These are phyloP conservation scores for Drosophila fulvimacula DNA, from an alignment of 2,888 invertebrate species.

Conservation along the genomic window DNA sequence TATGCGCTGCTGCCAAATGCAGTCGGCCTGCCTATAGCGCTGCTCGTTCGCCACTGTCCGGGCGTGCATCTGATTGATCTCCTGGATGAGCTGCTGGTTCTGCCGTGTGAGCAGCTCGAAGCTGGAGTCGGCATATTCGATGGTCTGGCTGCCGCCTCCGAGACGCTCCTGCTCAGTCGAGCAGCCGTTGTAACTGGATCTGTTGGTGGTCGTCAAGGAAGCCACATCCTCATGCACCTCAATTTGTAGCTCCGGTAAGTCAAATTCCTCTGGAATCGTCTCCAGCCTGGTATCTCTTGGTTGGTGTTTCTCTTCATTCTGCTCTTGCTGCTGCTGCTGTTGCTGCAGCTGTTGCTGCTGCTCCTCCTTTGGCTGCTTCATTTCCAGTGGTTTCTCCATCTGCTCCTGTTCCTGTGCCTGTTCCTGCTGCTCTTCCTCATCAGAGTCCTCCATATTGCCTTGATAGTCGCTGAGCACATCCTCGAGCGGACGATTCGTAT, in stretches of 20 bases:
- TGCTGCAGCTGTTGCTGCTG: background rate
- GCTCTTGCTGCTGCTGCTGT: background rate
- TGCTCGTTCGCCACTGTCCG: constrained; percentile 22
- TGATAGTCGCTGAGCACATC: constrained; percentile 48
- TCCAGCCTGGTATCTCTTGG: background rate
- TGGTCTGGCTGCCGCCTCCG: background rate
- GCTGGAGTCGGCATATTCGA: background rate
- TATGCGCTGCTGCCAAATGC: constrained; percentile 2
- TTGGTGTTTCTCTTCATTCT: too few relatives aligned
- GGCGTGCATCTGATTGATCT: constrained; percentile 27
- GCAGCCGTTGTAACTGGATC: background rate
- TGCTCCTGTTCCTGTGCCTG: background rate
- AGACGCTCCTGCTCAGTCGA: background rate
- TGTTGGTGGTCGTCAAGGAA: background rate
- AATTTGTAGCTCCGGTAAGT: background rate
- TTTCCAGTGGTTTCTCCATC: too few relatives aligned
- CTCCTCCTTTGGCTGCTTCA: background rate
- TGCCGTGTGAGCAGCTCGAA: constrained; percentile 1
- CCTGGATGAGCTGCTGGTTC: constrained; percentile 26
- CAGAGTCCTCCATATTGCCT: background rate
- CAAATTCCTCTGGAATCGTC: background rate
- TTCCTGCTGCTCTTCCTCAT: background rate
- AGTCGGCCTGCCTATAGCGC: background rate
- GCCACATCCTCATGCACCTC: background rate
- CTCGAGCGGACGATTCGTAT: constrained; percentile 28